Evolutionary conservation across 2,113 vertebrate species (phyloP), one percentile per base, ranked within the genome.

Genomic region (Castor canadensis): DNA sequence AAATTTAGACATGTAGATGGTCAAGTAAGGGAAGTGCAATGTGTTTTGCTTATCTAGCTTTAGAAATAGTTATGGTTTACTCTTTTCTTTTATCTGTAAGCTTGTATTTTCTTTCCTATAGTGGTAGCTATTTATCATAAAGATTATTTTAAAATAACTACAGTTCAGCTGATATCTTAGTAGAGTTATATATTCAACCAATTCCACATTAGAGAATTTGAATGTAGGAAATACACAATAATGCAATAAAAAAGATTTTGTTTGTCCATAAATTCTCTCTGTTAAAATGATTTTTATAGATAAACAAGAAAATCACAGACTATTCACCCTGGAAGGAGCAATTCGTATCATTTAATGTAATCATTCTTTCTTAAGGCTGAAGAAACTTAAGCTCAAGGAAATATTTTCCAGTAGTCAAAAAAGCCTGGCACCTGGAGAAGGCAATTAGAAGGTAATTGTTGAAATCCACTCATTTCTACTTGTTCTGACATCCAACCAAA

Each of bases 321-420:
- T 56, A 76, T 86, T 64, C 69, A 30, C 69, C n/a, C 60, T 49
- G 1, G n/a, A 82, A 82, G n/a, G 10, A 87, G 24, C 12, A 38
- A 82, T 77, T 90, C 76, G 30, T 76, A 72, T 89, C 19, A 64
- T 72, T 43, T 82, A 87, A 77, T 76, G 58, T 77, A 77, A 71
- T 54, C 38, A 66, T 81, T 20, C 17, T 94, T 56, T 86, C 52
- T 91, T 86, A 76, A 40, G 66, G 22, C 52, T 76, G n/a, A 76
- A 82, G 76, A 83, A 81, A 82, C 45, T 71, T 24, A 91, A 91
- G 11, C 56, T 16, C n/a, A 79, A 20, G 47, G 47, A 87, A 87
- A 76, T 94, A 64, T 26, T 94, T 92, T 86, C 72, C 86, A n/a
- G 81, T 76, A 72, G 24, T 66, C 24, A 58, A 58, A 93, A 67